Conservation (phyloP, 2,888 invertebrate species). For the Cacoxenus indagator region DNA sequence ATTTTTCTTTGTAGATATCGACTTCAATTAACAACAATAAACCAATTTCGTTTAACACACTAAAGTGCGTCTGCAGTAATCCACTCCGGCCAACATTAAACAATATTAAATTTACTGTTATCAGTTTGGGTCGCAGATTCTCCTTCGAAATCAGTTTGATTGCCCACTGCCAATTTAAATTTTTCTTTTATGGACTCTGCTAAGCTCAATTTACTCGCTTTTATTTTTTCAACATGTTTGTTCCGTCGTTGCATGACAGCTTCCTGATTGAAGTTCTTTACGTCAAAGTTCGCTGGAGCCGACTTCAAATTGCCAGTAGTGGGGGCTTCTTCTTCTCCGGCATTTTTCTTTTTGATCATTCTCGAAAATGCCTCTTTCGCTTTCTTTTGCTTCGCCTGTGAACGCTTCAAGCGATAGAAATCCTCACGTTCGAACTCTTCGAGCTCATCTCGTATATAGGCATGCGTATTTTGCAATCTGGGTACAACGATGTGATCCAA, state of each 20-base stretch:
- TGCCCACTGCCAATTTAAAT: background rate
- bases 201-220: background rate
- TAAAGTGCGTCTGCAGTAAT: no score
- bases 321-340: background rate
- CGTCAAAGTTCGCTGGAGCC: background rate
- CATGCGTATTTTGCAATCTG: slow-evolving; percentile 46
- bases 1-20: no score
- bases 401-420: slow-evolving; percentile 62
- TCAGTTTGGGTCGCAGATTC: slow-evolving; percentile 3
- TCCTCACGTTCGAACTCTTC: slow-evolving; percentile 66
- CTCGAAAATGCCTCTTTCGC: slow-evolving; percentile 54
- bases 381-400: slow-evolving; percentile 61
- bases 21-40: no score
- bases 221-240: background rate
- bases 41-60: no score
- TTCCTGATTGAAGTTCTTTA: background rate
- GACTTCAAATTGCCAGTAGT: background rate
- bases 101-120: background rate
- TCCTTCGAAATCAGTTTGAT: slow-evolving; percentile 14
- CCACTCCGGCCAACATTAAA: no score
- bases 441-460: slow-evolving; percentile 56
- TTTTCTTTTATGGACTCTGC: background rate
- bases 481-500: slow-evolving; percentile 60
- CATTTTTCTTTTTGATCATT: slow-evolving; percentile 42
- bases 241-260: background rate